These are phyloP conservation scores for Sebastes umbrosus DNA, from an alignment of 2,797 vertebrate genomes.

Conservation along the genomic window DNA sequence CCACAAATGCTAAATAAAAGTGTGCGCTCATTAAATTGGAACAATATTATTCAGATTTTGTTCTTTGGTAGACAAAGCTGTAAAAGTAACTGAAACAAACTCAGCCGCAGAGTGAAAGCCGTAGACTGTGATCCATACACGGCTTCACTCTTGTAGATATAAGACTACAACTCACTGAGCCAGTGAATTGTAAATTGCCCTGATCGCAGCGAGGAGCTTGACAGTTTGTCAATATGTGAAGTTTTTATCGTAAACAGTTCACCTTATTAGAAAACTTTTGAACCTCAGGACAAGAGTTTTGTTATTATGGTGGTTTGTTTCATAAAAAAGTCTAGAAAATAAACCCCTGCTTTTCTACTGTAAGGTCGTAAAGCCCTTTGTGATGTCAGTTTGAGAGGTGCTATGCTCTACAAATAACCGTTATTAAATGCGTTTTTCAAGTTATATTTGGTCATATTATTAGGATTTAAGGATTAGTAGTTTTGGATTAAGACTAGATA, in stretches of 20 bases:
- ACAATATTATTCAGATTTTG: neutral
- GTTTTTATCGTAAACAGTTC: constrained; percentile 54
- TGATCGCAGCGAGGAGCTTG: constrained; percentile 28
- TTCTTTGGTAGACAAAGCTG: neutral
- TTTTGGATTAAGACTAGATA: neutral
- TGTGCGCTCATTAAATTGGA: constrained; percentile 2
- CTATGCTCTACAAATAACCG: neutral
- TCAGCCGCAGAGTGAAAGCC: neutral
- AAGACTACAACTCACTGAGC: constrained; percentile 21
- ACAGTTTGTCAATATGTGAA: constrained; percentile 64
- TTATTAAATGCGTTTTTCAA: neutral
- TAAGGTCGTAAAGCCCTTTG: neutral
- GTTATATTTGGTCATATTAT: neutral
- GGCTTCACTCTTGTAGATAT: constrained; percentile 10
- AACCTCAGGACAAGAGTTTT: constrained; percentile 22
- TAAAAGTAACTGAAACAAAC: constrained; percentile 6
- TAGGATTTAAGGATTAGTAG: neutral
- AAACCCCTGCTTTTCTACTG: neutral
- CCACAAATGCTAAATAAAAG: neutral
- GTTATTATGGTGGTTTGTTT: constrained; percentile 39
- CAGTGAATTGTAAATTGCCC: constrained; percentile 54
- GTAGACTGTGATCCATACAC: neutral
- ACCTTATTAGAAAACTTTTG: constrained; percentile 49
- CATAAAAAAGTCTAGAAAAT: constrained; percentile 20
- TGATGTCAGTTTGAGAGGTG: neutral